A percentile compares a stretch with the other conserved stretches of the same genome.
Evolutionary conservation across 1,140 invertebrate species (phyloP).

Genomic region (Sinonovacula constricta): DNA sequence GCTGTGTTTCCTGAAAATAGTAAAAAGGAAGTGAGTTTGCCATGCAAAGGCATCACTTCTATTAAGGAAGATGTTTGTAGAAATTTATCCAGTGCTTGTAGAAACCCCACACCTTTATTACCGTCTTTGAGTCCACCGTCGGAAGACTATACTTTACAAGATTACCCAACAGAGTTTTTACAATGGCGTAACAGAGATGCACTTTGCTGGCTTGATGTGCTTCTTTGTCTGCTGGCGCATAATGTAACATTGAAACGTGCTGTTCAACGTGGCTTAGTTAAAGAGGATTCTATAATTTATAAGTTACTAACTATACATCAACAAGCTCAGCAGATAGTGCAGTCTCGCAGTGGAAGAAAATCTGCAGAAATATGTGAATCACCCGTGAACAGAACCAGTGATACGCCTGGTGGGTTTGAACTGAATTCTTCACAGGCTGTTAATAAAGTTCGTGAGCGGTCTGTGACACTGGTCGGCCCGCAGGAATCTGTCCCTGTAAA

Average conservation of each 20-base stretch:
- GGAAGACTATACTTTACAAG: no score
- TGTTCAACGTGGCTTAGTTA: constrained; percentile 34
- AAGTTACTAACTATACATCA: constrained; percentile 67
- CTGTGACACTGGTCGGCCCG: background rate
- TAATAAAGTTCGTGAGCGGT: background rate
- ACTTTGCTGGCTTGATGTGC: constrained; percentile 76
- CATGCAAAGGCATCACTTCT: no score
- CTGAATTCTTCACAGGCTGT: background rate
- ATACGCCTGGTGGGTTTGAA: background rate
- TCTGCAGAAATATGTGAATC: background rate
- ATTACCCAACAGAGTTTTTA: constrained; percentile 30
- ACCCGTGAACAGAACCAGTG: constrained; percentile 18
- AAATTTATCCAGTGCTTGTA: no score
- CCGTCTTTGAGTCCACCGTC: no score
- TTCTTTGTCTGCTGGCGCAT: constrained; percentile 70
- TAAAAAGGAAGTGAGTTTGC: no score
- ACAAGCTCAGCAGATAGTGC: constrained; percentile 64
- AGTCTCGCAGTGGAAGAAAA: constrained; percentile 12
- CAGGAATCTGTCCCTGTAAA: background rate
- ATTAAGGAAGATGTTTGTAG: no score
- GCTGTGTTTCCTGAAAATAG: no score
- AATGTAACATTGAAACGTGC: constrained; percentile 59
- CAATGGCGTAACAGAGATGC: constrained; percentile 76
- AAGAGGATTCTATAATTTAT: constrained; percentile 57
- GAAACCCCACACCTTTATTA: no score